These are phyloP conservation scores for Nomada fucata DNA, from an alignment of 2,888 invertebrate species.

Conservation along the genomic window DNA sequence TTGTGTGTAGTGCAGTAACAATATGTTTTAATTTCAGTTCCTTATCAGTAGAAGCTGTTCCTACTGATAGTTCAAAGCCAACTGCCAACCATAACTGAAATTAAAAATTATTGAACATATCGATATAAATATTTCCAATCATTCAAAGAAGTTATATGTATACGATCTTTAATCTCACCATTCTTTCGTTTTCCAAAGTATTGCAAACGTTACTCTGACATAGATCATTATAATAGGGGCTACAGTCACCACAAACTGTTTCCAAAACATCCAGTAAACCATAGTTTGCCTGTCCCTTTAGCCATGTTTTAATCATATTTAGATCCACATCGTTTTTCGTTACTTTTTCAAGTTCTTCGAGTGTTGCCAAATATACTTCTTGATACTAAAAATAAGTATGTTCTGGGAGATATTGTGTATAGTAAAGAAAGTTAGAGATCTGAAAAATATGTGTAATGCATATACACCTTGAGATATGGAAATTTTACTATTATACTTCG, in stretches of 20 bases:
- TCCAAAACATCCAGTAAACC: conserved; percentile 69
- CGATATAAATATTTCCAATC: not conserved
- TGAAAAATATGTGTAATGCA: not conserved
- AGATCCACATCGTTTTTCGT: conserved; percentile 47
- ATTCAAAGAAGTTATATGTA: not conserved
- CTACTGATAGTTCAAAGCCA: conserved; percentile 76
- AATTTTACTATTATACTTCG: conserved; percentile 70
- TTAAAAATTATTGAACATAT: conserved; percentile 12
- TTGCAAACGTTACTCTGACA: conserved; percentile 56
- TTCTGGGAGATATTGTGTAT: not conserved
- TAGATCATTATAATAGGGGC: conserved; percentile 67
- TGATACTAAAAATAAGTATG: conserved; percentile 59
- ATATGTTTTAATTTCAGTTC: conserved; percentile 73
- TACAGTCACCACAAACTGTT: conserved; percentile 48
- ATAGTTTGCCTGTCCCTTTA: conserved; percentile 64
- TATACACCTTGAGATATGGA: conserved; percentile 69
- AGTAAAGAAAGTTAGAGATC: not conserved
- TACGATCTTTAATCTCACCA: conserved; percentile 49
- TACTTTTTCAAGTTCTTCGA: conserved; percentile 66
- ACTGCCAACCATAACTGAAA: conserved; percentile 72
- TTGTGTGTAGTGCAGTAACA: conserved; percentile 67
- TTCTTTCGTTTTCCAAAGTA: conserved; percentile 49
- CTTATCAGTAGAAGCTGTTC: conserved; percentile 63
- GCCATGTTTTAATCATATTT: conserved; percentile 66
- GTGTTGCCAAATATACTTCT: conserved; percentile 71